Percentiles rank a stretch among this genome's conserved stretches.
phyloP scores from a whole-genome alignment of 2,888 invertebrate species.

The Hirtodrosophila cameraria region DNA sequence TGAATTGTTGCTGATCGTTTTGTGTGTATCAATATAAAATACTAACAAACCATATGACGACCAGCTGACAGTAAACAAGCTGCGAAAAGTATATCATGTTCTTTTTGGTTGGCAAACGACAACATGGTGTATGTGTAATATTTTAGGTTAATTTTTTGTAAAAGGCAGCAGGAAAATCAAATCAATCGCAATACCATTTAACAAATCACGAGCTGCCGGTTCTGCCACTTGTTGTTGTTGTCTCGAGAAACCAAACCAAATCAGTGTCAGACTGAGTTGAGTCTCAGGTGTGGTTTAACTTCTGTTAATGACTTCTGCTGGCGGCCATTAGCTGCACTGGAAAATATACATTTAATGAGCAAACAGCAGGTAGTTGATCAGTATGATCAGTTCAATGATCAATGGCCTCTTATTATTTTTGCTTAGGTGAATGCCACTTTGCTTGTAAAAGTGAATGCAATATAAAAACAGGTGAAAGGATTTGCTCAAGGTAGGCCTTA shows the following conservation, averaged over 20 bases:
- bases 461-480: slow-evolving; percentile 68
- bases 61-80: slow-evolving; percentile 28
- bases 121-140: slow-evolving; percentile 56
- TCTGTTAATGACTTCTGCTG: slow-evolving; percentile 49
- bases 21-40: slow-evolving; percentile 5
- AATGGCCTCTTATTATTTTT: slow-evolving; percentile 46
- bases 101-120: slow-evolving; percentile 10
- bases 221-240: slow-evolving; percentile 21
- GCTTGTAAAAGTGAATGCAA: slow-evolving; percentile 58
- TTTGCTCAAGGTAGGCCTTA: slow-evolving; percentile 45
- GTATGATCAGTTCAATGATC: slow-evolving; percentile 40
- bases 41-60: slow-evolving; percentile 23
- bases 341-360: slow-evolving; percentile 26
- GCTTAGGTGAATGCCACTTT: slow-evolving; percentile 64
- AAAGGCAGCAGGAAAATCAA: slow-evolving; percentile 24
- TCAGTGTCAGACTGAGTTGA: slow-evolving; percentile 18
- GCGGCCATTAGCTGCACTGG: slow-evolving; percentile 6
- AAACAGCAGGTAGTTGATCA: slow-evolving; percentile 24
- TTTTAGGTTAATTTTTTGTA: slow-evolving; percentile 48
- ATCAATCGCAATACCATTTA: slow-evolving; percentile 54
- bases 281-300: slow-evolving; percentile 51
- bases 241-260: slow-evolving; percentile 20
- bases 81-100: slow-evolving; percentile 30
- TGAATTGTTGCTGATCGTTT: slow-evolving; percentile 19
- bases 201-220: slow-evolving; percentile 53